Base-by-base conservation (phyloP, 2,888 invertebrate genomes). In the Petrolisthes cinctipes region DNA sequence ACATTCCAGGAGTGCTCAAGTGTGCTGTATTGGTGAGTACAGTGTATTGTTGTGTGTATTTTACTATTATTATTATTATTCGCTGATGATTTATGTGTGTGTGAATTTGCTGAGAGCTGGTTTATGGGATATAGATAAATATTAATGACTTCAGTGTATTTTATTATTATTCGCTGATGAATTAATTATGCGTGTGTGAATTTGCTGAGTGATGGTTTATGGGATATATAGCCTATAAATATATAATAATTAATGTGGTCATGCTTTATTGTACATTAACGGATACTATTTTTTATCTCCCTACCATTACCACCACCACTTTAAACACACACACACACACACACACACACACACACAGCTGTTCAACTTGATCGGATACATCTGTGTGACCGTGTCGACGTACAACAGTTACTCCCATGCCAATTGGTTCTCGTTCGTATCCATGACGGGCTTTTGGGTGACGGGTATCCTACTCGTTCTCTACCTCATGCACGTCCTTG, bases 361-460 rank as follows among this genome's bases (percentile, higher is more conserved):
- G 61, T 90, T 93, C 20, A 92, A 92, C 86, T 89, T 93, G 53
- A 91, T 97, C 83, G 97, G 97, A 6, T 97, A 97, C 93, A 96
- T 97, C 91, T 96, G 96, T 92, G 95, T 97, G 90, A 95, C 95
- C 92, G 94, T 94, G 90, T 95, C 95, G n/a, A 92, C 92, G 20
- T 92, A 93, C 83, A 94, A 94, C 91, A 93, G 92, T 90, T 92
- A 93, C 80, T 94, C 95, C 85, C 94, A 95, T 90, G 96, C 95
- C 82, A 94, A 94, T 85, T 97, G 95, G 94, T 97, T 96, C 93
- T 95, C 95, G 92, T 95, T 95, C 92, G 95, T 97, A 83, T 94
- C 97, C 0, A 96, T 97, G 95, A 95, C 95, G 23, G 97, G 96
- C 23, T 96, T 98, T 93, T 97, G 97, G 96, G 95, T 96, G 92